These are phyloP conservation scores for Polydrusus pterygomalis DNA, from an alignment of 2,888 invertebrate species.

Conservation along the genomic window DNA sequence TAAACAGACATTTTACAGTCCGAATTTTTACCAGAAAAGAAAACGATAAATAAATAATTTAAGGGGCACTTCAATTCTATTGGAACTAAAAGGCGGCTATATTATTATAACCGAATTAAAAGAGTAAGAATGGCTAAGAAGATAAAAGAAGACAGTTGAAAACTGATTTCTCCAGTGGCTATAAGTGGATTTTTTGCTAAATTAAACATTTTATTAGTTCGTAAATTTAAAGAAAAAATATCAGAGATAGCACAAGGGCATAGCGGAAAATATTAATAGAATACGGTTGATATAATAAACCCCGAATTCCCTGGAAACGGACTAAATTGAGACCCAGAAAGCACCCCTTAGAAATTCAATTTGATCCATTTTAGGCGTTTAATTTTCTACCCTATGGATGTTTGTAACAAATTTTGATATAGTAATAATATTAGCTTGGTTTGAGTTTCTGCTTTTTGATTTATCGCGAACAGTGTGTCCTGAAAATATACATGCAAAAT, in stretches of 20 bases:
- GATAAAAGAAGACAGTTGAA: slow-evolving; percentile 1
- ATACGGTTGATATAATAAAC: background rate
- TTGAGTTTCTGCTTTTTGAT: background rate
- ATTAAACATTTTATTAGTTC: background rate
- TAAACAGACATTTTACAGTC: background rate
- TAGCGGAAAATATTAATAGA: slow-evolving; percentile 4
- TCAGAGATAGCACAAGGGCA: background rate
- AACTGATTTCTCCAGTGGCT: background rate
- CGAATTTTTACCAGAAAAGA: background rate
- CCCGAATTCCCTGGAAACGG: slow-evolving; percentile 1
- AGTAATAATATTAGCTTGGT: background rate
- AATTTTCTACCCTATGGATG: slow-evolving; percentile 1
- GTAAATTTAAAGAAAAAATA: background rate
- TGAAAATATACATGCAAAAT: background rate
- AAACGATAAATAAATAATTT: background rate
- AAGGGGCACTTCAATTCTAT: background rate
- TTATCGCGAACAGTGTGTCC: background rate
- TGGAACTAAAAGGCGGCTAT: background rate
- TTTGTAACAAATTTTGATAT: background rate
- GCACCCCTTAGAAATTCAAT: slow-evolving; percentile 3
- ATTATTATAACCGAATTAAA: background rate
- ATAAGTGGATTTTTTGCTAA: slow-evolving; percentile 12
- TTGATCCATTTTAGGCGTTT: background rate
- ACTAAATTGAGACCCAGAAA: background rate
- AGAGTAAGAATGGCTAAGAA: background rate